Evolutionary conservation across 2,113 vertebrate genomes (phyloP).

Genomic region (Anseranas semipalmata): DNA sequence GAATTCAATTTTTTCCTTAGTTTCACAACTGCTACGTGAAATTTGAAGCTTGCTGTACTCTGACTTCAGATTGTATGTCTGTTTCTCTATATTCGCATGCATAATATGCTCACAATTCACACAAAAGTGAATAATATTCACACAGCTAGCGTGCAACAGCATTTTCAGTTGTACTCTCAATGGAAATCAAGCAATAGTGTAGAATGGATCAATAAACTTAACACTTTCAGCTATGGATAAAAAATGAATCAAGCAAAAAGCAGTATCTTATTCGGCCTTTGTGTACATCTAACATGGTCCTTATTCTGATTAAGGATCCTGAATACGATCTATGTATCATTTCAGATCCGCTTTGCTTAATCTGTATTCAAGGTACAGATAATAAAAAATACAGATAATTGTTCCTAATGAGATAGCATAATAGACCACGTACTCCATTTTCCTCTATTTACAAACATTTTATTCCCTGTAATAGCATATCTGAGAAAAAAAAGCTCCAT

Average conservation of each 20-base stretch:
- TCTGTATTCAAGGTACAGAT: background rate
- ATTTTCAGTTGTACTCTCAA: background rate
- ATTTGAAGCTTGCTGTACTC: background rate
- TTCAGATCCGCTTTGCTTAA: background rate
- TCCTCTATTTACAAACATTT: background rate
- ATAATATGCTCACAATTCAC: background rate
- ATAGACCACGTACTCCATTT: accelerated
- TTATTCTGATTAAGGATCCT: background rate
- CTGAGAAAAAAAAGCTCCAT: background rate
- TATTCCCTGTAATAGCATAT: background rate
- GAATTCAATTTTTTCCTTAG: background rate
- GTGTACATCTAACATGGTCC: background rate
- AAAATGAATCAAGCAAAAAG: background rate
- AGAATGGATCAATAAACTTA: background rate
- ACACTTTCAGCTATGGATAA: background rate
- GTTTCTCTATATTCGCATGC: background rate
- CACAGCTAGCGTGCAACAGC: background rate
- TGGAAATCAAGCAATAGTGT: background rate
- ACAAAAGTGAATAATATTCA: background rate
- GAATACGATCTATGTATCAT: background rate
- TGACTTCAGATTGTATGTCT: background rate
- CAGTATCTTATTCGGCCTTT: background rate
- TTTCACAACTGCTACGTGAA: background rate
- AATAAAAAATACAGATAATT: background rate
- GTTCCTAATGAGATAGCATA: background rate